Evolutionary conservation across 2,888 invertebrate genomes (phyloP).

Genomic region (Perizoma affinitatum): DNA sequence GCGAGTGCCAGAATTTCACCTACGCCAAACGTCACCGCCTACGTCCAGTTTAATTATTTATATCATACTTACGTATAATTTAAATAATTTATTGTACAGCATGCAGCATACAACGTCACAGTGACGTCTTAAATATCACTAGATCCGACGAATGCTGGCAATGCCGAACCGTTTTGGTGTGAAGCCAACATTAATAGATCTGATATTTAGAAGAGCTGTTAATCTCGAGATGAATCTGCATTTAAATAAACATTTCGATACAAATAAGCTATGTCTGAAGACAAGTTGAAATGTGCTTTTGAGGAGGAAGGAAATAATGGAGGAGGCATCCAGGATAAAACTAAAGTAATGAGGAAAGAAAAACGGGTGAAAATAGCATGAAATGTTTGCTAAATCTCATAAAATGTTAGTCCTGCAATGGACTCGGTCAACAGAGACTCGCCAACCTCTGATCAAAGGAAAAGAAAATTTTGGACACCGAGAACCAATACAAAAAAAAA

Average conservation of each 20-base stretch:
- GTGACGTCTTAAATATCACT: conserved; percentile 34
- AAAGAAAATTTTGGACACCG: too few relatives aligned
- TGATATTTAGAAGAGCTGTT: conserved; percentile 59
- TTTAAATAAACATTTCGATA: conserved; percentile 52
- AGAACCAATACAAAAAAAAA: too few relatives aligned
- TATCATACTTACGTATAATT: not conserved
- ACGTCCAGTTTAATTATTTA: conserved; percentile 8
- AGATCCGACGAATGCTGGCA: conserved; percentile 47
- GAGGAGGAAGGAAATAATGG: conserved; percentile 13
- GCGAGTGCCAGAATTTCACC: conserved; percentile 14
- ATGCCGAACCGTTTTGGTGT: conserved; percentile 59
- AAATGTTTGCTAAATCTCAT: too few relatives aligned
- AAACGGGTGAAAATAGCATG: too few relatives aligned
- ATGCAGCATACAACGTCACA: conserved; percentile 30
- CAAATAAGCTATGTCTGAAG: conserved; percentile 27
- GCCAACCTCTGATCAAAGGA: too few relatives aligned
- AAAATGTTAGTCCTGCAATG: too few relatives aligned
- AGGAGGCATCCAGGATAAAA: conserved; percentile 2
- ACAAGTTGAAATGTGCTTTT: conserved; percentile 22
- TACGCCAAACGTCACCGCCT: conserved; percentile 1
- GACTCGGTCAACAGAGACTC: too few relatives aligned
- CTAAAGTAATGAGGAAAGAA: not conserved
- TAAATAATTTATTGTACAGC: not conserved
- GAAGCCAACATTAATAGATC: conserved; percentile 62
- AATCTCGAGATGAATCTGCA: conserved; percentile 56